Evolutionary conservation across 2,797 vertebrate genomes (phyloP).

Genomic region (Zonotrichia albicollis): DNA sequence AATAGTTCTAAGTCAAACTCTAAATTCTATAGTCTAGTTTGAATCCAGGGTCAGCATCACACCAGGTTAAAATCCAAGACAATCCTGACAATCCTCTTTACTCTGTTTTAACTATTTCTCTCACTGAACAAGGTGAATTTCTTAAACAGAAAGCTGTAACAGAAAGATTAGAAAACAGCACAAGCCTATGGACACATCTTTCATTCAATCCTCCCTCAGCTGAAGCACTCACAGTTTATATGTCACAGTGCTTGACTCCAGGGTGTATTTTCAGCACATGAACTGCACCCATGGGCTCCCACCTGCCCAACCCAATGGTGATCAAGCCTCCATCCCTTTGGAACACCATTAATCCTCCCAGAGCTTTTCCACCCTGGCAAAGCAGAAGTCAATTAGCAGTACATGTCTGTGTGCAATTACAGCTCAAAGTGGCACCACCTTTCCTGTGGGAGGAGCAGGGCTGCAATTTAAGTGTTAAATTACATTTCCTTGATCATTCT

Average conservation of each 20-base stretch:
- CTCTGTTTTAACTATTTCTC: not conserved
- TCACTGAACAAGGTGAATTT: not conserved
- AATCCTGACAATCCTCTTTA: not conserved
- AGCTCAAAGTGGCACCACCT: conserved; percentile 22
- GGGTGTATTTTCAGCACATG: not conserved
- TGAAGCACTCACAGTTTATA: rapidly evolving
- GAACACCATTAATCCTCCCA: not conserved
- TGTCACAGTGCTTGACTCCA: not conserved
- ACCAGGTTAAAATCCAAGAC: not conserved
- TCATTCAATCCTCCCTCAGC: not conserved
- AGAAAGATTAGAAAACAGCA: not conserved
- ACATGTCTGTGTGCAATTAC: conserved; percentile 1
- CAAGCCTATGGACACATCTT: not conserved
- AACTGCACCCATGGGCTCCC: not conserved
- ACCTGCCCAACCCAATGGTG: not conserved
- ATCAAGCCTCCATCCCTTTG: not conserved
- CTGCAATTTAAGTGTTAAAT: conserved; percentile 35
- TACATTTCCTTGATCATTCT: not conserved
- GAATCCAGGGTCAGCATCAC: not conserved
- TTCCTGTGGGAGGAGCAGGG: conserved; percentile 25
- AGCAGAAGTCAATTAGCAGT: not conserved
- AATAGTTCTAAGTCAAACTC: not conserved
- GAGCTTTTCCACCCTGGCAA: not conserved
- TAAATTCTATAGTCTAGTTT: not conserved
- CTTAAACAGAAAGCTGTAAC: not conserved